phyloP scores from a whole-genome alignment of 2,888 invertebrate genomes.

The Drosophila neoperkinsi region DNA sequence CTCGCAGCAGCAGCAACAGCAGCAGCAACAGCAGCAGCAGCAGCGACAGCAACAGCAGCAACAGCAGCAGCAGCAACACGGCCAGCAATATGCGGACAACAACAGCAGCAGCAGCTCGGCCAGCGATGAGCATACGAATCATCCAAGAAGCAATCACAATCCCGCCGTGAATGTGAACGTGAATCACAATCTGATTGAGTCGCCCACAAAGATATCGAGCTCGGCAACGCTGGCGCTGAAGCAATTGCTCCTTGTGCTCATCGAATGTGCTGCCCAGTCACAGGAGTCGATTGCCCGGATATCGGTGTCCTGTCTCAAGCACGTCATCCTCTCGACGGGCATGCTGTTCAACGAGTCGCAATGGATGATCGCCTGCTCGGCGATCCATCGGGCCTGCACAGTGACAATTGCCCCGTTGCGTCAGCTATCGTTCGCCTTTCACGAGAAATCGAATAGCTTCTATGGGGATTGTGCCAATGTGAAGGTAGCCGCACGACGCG shows the following conservation, averaged over 20 bases:
- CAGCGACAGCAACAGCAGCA: constrained; percentile 18
- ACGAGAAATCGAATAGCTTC: constrained; percentile 96
- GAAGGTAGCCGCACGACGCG: constrained; percentile 96
- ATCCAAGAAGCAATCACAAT: constrained; percentile 11
- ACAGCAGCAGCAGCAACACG: constrained; percentile 41
- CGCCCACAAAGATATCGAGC: constrained; percentile 86
- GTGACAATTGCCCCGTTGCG: constrained; percentile 95
- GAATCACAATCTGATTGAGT: constrained; percentile 81
- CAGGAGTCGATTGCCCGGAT: constrained; percentile 95
- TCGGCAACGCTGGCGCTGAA: constrained; percentile 92
- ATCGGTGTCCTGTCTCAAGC: constrained; percentile 96
- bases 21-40: not conserved
- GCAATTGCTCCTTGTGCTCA: constrained; percentile 93
- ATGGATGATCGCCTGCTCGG: constrained; percentile 94
- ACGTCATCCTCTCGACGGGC: constrained; percentile 93
- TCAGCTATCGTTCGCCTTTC: constrained; percentile 95
- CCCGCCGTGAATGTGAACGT: constrained; percentile 35
- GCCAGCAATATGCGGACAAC: constrained; percentile 50
- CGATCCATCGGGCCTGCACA: constrained; percentile 93
- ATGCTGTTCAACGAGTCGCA: constrained; percentile 92
- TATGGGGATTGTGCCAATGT: constrained; percentile 97
- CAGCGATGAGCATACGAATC: constrained; percentile 46
- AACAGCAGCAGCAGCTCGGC: constrained; percentile 48
- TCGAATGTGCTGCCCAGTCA: constrained; percentile 96
- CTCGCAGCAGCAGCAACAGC: constrained; percentile 36